These are phyloP conservation scores for Sarotherodon lohbergeri DNA, from an alignment of 2,113 vertebrate genomes.

Conservation along the genomic window DNA sequence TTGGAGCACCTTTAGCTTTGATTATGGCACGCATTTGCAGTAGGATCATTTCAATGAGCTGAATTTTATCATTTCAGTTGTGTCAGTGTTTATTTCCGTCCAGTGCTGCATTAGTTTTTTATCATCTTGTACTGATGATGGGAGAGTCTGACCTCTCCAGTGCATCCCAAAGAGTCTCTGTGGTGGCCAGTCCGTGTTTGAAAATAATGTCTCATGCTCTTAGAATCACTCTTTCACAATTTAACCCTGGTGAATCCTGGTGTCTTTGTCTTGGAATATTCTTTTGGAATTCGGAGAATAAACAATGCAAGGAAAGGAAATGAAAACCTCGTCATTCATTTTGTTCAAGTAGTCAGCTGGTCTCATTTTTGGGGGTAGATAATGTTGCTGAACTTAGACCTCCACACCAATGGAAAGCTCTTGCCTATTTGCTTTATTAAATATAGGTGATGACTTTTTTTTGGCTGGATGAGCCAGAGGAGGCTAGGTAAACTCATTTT, in stretches of 20 bases:
- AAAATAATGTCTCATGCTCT: not conserved
- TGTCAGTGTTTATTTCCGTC: not conserved
- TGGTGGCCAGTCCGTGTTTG: not conserved
- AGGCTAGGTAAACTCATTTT: accelerated
- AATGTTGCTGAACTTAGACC: not conserved
- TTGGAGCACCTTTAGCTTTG: not conserved
- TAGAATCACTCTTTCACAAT: not conserved
- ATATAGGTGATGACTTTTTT: not conserved
- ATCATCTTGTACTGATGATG: not conserved
- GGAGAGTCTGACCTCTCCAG: not conserved
- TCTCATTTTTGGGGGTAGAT: not conserved
- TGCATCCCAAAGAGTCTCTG: not conserved
- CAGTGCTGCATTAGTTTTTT: not conserved
- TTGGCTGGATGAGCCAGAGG: not conserved
- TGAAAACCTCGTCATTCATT: not conserved
- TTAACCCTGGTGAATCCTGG: not conserved
- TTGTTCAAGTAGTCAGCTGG: not conserved
- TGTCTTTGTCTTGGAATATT: not conserved
- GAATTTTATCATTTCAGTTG: not conserved
- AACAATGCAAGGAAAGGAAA: not conserved
- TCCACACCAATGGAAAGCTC: not conserved
- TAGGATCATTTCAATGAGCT: not conserved
- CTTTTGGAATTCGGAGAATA: not conserved
- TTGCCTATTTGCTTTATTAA: not conserved
- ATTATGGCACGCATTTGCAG: not conserved